A percentile compares a stretch with the other conserved stretches of the same genome.
Conservation (phyloP, 2,113 vertebrate genomes). For the Trematocara nigrifrons region DNA sequence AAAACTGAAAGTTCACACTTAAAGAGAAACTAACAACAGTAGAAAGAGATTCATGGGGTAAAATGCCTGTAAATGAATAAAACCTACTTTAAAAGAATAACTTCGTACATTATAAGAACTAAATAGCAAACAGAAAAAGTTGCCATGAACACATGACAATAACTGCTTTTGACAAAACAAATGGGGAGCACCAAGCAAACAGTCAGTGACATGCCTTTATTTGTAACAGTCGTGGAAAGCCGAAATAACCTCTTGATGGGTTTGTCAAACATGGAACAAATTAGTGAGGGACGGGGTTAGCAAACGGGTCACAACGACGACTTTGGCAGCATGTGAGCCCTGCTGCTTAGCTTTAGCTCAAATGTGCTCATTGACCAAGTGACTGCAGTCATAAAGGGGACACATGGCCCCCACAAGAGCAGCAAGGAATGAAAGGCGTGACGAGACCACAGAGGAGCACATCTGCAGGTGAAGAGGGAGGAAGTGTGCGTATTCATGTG, state of each 20-base stretch:
- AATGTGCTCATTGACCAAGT: slow-evolving; percentile 9
- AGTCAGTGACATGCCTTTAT: not conserved
- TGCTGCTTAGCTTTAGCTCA: slow-evolving; percentile 10
- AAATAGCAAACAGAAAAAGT: not conserved
- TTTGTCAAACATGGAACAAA: slow-evolving; percentile 61
- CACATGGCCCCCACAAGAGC: slow-evolving; percentile 9
- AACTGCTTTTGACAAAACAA: slow-evolving; percentile 11
- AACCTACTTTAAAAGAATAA: not conserved
- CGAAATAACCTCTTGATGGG: slow-evolving; percentile 47
- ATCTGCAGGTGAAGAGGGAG: slow-evolving; percentile 54
- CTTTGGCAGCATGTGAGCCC: not conserved
- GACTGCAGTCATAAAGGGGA: not conserved
- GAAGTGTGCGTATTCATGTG: not conserved
- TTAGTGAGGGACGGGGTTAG: slow-evolving; percentile 43
- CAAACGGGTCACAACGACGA: slow-evolving; percentile 24
- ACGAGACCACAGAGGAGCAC: slow-evolving; percentile 33
- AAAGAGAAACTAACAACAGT: not conserved
- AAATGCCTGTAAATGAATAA: not conserved
- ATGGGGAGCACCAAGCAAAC: not conserved
- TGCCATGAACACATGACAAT: not conserved
- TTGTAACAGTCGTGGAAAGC: slow-evolving; percentile 23
- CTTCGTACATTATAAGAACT: not conserved
- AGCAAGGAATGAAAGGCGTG: slow-evolving; percentile 15
- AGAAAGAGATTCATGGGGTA: not conserved
- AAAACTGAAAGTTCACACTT: not conserved